Conservation (phyloP, 2,888 invertebrate genomes). For the Lissonota sp. region DNA sequence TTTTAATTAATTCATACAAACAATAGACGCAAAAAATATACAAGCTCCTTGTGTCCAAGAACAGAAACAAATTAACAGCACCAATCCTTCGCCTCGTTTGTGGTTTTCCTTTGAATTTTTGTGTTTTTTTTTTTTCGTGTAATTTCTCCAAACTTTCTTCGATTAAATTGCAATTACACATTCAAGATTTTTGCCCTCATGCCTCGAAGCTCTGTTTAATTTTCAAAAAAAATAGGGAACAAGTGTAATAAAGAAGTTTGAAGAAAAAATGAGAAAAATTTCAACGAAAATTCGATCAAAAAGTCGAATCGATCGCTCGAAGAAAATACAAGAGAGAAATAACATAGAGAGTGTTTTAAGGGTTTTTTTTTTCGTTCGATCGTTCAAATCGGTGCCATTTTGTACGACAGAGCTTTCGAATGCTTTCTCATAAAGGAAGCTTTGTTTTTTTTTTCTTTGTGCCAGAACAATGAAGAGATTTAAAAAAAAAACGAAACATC, state of each 20-base stretch:
- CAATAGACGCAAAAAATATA: constrained; percentile 82
- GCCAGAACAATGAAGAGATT: constrained; percentile 33
- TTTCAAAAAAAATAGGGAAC: constrained; percentile 28
- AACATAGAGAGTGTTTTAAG: too few species aligned
- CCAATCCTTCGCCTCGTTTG: constrained; percentile 73
- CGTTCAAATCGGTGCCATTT: constrained; percentile 29
- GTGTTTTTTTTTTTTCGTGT: constrained; percentile 22
- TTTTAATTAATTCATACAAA: constrained; percentile 76
- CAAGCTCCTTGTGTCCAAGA: constrained; percentile 79
- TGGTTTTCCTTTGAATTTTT: constrained; percentile 24
- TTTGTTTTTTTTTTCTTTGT: constrained; percentile 48
- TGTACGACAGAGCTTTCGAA: constrained; percentile 46
- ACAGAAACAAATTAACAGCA: constrained; percentile 78
- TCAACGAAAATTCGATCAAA: constrained; percentile 7
- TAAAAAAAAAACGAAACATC: constrained; percentile 26
- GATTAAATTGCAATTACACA: background rate
- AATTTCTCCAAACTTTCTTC: constrained; percentile 21
- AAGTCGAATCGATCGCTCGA: constrained; percentile 19
- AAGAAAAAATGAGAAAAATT: constrained; percentile 29
- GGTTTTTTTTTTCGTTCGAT: constrained; percentile 12
- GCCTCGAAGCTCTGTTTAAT: constrained; percentile 35
- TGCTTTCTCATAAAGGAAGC: too few species aligned
- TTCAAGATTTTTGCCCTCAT: constrained; percentile 11
- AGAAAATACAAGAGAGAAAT: constrained; percentile 20
- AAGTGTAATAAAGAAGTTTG: constrained; percentile 3